Evolutionary conservation across 1,140 invertebrate genomes (phyloP).

Genomic region (Pseudomyrmex dendroicus): DNA sequence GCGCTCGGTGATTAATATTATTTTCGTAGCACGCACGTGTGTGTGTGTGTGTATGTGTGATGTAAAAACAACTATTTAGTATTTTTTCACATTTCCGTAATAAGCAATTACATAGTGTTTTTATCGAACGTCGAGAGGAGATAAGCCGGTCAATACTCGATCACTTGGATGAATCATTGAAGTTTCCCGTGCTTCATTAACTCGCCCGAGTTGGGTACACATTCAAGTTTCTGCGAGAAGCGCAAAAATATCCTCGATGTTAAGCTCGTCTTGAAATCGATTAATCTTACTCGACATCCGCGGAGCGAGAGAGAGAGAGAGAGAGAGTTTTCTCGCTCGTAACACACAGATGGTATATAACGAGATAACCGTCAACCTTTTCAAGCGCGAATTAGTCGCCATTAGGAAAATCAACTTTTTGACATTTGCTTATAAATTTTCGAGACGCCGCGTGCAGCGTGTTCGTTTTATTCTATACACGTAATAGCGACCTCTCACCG

Average conservation of each 20-base stretch:
- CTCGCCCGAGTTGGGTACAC: neutral
- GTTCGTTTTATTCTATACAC: too few species aligned
- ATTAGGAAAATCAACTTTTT: slow-evolving; percentile 16
- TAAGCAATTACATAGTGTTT: slow-evolving; percentile 5
- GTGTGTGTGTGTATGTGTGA: too few species aligned
- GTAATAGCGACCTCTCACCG: too few species aligned
- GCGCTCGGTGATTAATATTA: too few species aligned
- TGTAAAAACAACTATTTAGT: too few species aligned
- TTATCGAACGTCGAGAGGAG: neutral
- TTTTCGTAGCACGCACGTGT: too few species aligned
- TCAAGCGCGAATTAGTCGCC: slow-evolving; percentile 1
- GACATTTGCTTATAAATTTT: neutral
- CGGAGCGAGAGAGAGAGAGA: neutral
- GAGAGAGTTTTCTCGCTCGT: neutral
- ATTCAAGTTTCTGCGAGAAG: neutral
- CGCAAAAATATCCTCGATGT: neutral
- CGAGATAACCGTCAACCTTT: neutral
- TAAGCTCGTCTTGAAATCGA: neutral
- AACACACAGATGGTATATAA: neutral
- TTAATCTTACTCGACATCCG: slow-evolving; percentile 1
- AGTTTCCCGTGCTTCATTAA: neutral
- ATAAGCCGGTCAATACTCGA: neutral
- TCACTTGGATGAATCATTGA: neutral
- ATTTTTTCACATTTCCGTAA: neutral
- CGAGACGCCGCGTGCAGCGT: neutral